Percentiles rank a stretch among this genome's conserved stretches.
These are phyloP conservation scores for Chlamydotis undulata DNA, from an alignment of 2,113 vertebrate species.

Conservation along the genomic window DNA sequence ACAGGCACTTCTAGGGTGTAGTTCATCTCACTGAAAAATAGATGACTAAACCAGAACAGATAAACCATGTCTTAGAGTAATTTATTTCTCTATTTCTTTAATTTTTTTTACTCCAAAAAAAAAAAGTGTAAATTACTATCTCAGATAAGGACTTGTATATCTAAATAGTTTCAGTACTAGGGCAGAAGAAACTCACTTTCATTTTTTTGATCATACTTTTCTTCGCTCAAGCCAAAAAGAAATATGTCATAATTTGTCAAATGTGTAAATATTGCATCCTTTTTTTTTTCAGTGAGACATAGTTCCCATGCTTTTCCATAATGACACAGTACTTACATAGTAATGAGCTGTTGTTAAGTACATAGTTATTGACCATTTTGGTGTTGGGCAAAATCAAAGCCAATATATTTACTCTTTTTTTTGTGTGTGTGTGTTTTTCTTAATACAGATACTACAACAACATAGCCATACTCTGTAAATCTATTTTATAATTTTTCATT, in stretches of 20 bases:
- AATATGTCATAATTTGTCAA: neutral
- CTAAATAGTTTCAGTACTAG: neutral
- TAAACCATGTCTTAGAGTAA: neutral
- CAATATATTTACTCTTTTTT: neutral
- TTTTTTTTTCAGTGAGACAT: neutral
- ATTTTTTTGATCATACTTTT: neutral
- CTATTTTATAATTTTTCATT: neutral
- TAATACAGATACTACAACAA: neutral
- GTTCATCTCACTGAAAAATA: neutral
- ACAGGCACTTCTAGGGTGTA: neutral
- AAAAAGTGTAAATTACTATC: neutral
- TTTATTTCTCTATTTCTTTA: neutral
- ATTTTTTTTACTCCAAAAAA: neutral
- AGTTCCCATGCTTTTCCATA: neutral
- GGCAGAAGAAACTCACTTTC: neutral
- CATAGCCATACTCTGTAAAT: neutral
- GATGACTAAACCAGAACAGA: neutral
- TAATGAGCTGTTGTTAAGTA: neutral
- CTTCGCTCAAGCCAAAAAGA: neutral
- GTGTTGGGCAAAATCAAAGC: neutral
- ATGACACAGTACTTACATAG: neutral
- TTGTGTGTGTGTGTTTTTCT: neutral
- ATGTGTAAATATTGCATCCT: neutral
- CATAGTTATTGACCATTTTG: neutral
- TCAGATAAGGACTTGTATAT: neutral